Base-by-base conservation (phyloP, 1,140 invertebrate genomes). In the Drosophila aff. region DNA sequence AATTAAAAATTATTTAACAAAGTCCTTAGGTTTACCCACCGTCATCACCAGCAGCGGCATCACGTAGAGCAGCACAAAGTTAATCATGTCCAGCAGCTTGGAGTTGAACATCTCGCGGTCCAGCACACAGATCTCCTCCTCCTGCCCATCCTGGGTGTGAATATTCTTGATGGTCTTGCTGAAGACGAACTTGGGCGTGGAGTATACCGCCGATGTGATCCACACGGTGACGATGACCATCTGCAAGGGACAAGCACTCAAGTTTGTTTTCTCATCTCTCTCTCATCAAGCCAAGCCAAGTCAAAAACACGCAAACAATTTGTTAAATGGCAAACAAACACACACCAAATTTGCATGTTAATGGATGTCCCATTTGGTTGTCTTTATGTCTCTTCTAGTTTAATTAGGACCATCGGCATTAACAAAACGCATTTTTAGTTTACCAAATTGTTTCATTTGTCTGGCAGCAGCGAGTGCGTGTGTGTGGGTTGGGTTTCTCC, bases 81-180 rank as follows among this genome's bases (percentile, higher is more conserved):
- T 97, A 63, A 96, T 95, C 81, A 96, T 95, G 84, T 97, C 96
- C 81, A 96, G 95, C 26, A 96, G 84, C 85, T 96, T 95, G 0
- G 96, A 96, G 84, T 97, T 96, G 91, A 96, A 96, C 81, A 96
- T 95, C 82, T 95, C 95, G 4, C 96, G 94, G 78, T 96, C 95
- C 0, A 95, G 93, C 31, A 96, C 94, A 90, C 96, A 97, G 38
- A 97, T 95, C 9, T 96, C 96, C 87, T 97, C 96, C 72, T 94
- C 94, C 60, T 93, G 93, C 0, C 95, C 95, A 18, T 94, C 93
- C 62, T 93, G 92, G 23, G 89, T 92, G 71, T 93, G 92, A 23
- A 93, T 93, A 62, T 96, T 95, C 16, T 94, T 95, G 49, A 96
- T 95, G 0, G 96, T 96, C 79, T 95, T 95, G 49, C 96, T 95